Conservation (phyloP, 2,113 vertebrate species). For the Psilopsiagon aurifrons region DNA sequence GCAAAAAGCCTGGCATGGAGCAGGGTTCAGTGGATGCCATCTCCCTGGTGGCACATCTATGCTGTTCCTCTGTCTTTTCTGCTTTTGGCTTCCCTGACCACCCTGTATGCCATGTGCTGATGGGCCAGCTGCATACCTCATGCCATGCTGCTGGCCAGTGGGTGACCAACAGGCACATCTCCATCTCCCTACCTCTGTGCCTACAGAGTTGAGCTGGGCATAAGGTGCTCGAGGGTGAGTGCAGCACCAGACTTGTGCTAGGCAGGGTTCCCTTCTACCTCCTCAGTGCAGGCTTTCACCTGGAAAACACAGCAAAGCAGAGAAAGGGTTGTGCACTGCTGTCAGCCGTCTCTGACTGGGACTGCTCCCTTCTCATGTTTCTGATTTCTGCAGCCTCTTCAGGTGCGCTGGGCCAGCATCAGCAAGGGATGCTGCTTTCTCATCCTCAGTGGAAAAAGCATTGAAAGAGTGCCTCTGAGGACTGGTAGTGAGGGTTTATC, state of each 20-base stretch:
- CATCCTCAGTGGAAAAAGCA: background rate
- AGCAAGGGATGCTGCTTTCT: background rate
- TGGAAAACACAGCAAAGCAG: background rate
- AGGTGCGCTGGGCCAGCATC: background rate
- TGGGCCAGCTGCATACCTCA: accelerated
- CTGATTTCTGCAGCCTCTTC: background rate
- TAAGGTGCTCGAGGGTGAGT: accelerated
- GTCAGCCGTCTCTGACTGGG: background rate
- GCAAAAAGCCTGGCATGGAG: background rate
- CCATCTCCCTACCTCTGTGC: background rate
- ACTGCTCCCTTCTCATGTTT: background rate
- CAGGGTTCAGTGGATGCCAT: background rate
- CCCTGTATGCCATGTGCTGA: accelerated
- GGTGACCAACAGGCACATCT: background rate
- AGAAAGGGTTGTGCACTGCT: background rate
- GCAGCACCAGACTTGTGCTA: accelerated
- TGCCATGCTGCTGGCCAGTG: background rate
- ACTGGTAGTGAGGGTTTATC: background rate
- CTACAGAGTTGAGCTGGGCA: accelerated
- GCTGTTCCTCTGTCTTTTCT: accelerated
- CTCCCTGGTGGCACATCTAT: accelerated
- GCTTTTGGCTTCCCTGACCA: background rate
- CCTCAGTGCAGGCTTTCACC: accelerated
- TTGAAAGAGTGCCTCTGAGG: background rate
- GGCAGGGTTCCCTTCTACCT: background rate